phyloP scores from a whole-genome alignment of 1,140 invertebrate genomes.

The Chironomus striatipennis region DNA sequence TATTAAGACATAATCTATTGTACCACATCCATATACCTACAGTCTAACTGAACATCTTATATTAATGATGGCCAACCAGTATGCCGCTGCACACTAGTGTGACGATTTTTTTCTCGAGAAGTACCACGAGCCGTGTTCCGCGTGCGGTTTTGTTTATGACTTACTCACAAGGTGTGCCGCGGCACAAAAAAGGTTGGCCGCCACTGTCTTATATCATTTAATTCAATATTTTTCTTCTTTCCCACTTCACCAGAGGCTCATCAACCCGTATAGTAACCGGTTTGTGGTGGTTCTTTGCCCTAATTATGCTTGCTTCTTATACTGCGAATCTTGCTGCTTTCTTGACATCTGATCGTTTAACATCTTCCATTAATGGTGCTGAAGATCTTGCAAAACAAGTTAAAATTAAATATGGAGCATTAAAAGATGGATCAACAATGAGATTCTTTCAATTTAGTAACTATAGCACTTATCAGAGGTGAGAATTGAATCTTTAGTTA shows the following conservation, averaged over 20 bases:
- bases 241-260: conserved; percentile 50
- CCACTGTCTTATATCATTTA: no score
- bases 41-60: no score
- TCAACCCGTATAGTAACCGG: conserved; percentile 72
- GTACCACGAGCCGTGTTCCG: no score
- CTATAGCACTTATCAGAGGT: conserved; percentile 54
- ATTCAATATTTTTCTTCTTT: no score
- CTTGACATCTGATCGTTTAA: conserved; percentile 77
- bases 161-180: no score
- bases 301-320: conserved; percentile 93
- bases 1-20: no score
- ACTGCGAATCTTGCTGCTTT: conserved; percentile 94
- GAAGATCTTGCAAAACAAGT: conserved; percentile 84
- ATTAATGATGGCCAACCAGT: no score
- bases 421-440: conserved; percentile 64
- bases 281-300: conserved; percentile 94
- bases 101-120: no score
- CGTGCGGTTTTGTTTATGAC: no score
- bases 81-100: no score
- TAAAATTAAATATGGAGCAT: conserved; percentile 81
- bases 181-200: no score
- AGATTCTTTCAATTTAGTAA: conserved; percentile 67
- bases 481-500: neutral
- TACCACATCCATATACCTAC: no score
- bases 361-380: conserved; percentile 73